These are phyloP conservation scores for Heliconius melpomene DNA, from an alignment of 1,140 invertebrate genomes.

Conservation along the genomic window DNA sequence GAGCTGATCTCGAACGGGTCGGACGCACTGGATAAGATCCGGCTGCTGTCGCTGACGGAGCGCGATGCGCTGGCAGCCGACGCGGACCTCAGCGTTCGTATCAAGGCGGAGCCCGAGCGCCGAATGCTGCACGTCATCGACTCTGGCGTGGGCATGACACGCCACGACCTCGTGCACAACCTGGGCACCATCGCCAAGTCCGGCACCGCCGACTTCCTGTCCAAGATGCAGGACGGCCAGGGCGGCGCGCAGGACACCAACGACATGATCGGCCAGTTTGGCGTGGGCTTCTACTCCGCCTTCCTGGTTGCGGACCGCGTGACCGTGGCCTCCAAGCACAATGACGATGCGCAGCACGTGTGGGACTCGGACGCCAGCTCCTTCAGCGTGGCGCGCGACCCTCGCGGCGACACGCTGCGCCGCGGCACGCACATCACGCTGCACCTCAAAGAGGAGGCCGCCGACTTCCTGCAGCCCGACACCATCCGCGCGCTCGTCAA, in stretches of 20 bases:
- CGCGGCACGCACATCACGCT: conserved; percentile 93
- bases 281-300: conserved; percentile 99
- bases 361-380: conserved; percentile 97
- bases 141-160: conserved; percentile 99
- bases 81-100: conserved; percentile 93
- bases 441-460: conserved; percentile 97
- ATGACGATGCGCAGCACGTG: conserved; percentile 97
- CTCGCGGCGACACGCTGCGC: conserved; percentile 93
- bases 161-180: conserved; percentile 96
- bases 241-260: conserved; percentile 66
- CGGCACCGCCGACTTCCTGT: conserved; percentile 98
- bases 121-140: conserved; percentile 97
- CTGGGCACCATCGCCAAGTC: conserved; percentile 99
- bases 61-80: conserved; percentile 88
- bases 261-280: conserved; percentile 97
- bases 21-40: conserved; percentile 97
- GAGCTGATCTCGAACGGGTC: conserved; percentile 99
- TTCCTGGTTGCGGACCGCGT: conserved; percentile 96
- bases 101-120: conserved; percentile 98
- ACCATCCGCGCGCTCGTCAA: conserved; percentile 95
- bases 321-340: conserved; percentile 97
- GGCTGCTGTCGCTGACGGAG: conserved; percentile 95
- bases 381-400: conserved; percentile 96
- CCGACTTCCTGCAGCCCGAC: conserved; percentile 96
- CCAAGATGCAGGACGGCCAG: conserved; percentile 87